Base-by-base conservation (phyloP, 35 echinoderm and acorn worm species). In the Holothuria glaberrima region DNA sequence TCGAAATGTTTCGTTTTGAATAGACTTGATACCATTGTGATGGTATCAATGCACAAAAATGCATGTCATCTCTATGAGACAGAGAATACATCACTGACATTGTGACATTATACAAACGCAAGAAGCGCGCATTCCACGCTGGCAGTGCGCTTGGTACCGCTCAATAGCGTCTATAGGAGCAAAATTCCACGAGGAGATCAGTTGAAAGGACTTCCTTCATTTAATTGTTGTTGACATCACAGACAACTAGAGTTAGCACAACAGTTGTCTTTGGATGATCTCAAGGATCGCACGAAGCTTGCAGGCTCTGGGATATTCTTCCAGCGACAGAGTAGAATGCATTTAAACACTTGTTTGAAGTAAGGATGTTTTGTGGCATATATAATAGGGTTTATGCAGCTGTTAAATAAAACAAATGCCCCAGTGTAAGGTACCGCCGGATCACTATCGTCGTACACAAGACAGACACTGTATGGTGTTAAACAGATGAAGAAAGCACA, bases 341-440 rank as follows among this genome's bases (percentile, higher is more conserved):
- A 85, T 33, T 62, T 45, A 63, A 91, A 91, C 4, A 95, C 94
- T 19, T 75, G 61, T 46, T 92, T 95, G 71, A 95, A 95, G 38
- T 87, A 68, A 48, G 94, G 94, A 31, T 95, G 94, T 56, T 95
- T 95, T 16, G 90, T 92, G 28, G 90, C 94, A 66, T 95, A 95
- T 19, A 95, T 88, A 45, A 95, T 44, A 10, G 94, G 94, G 36
- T 95, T 95, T 10, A 95, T 92, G 18, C 94, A 95, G 30, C 90
- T 72, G 48, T 95, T 91, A 46, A 91, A 90, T 14, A 95, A 78
- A 30, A 95, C 75, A 30, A 95, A 68, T 29, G 94, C 89, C 3
- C 75, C 74, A 13, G 94, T 86, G 58, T 95, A 95, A 4, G 94
- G 94, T 21, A 95, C 71, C 19, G 65, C 86, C 9, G 94, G 94